A percentile compares a stretch with the other conserved stretches of the same genome.
Evolutionary conservation across 2,888 invertebrate species (phyloP).

Genomic region (Ommatoiulus sabulosus): DNA sequence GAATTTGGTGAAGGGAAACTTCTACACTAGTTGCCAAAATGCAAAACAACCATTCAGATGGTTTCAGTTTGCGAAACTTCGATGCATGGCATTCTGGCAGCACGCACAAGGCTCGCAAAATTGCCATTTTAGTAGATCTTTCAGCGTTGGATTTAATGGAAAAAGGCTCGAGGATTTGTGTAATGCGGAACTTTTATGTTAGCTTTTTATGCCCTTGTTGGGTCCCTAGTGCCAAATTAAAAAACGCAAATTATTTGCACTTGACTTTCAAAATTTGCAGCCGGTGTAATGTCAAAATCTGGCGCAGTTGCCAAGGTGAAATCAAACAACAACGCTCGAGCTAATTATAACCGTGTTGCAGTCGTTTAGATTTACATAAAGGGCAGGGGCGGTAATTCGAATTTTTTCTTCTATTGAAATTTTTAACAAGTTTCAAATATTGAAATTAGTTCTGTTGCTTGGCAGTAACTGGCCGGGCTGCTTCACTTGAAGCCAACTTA

Average conservation of each 20-base stretch:
- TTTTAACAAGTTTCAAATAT: not conserved
- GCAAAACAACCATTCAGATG: too few species aligned
- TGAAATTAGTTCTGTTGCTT: not conserved
- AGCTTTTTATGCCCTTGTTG: not conserved
- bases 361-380: conserved; percentile 3
- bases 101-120: too few species aligned
- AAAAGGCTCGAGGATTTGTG: too few species aligned
- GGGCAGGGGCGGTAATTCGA: not conserved
- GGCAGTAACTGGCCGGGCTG: not conserved
- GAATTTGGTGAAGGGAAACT: too few species aligned
- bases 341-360: not conserved
- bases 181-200: too few species aligned
- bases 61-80: too few species aligned
- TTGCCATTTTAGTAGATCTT: too few species aligned
- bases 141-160: too few species aligned
- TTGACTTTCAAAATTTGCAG: not conserved
- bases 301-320: not conserved
- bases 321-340: not conserved
- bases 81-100: too few species aligned
- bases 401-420: not conserved
- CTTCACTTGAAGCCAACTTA: too few species aligned
- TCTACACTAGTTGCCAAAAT: too few species aligned
- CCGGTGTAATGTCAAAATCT: not conserved
- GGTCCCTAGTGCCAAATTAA: not conserved
- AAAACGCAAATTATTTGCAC: not conserved